Percentiles rank a stretch among this genome's conserved stretches.
phyloP scores from a whole-genome alignment of 2,113 vertebrate species.

The Castor canadensis region DNA sequence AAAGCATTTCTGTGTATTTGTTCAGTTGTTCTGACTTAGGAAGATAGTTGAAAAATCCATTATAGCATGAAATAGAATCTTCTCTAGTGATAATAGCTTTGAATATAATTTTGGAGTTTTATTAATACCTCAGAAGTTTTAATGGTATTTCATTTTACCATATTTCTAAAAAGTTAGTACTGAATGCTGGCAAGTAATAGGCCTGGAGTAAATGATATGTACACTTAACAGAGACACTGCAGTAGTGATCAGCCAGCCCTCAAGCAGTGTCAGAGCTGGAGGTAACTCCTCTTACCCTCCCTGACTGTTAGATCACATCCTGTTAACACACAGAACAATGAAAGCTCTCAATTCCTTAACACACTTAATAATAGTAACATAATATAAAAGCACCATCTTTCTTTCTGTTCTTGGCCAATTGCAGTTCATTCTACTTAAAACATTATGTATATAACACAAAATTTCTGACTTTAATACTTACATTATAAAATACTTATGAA shows the following conservation, averaged over 20 bases:
- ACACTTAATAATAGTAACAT: neutral
- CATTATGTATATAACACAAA: neutral
- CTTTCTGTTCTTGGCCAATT: neutral
- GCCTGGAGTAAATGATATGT: neutral
- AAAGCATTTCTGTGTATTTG: neutral
- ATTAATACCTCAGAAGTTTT: neutral
- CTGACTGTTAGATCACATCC: neutral
- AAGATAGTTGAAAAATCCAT: neutral
- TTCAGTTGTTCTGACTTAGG: neutral
- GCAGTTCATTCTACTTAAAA: neutral
- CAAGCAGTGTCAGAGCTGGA: neutral
- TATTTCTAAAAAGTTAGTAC: slow-evolving; percentile 15
- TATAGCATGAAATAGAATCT: neutral
- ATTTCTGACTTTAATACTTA: neutral
- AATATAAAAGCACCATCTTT: neutral
- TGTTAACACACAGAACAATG: neutral
- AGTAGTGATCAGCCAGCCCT: neutral
- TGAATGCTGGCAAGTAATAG: neutral
- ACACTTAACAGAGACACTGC: neutral
- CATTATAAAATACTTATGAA: neutral
- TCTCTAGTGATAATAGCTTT: neutral
- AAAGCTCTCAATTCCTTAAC: neutral
- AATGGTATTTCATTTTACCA: neutral
- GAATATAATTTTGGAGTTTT: slow-evolving; percentile 17
- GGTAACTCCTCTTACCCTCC: too few relatives aligned